Percentiles rank a stretch among this genome's conserved stretches.
Evolutionary conservation across 2,797 vertebrate species (phyloP).

Genomic region (Chaenodraco wilsoni): DNA sequence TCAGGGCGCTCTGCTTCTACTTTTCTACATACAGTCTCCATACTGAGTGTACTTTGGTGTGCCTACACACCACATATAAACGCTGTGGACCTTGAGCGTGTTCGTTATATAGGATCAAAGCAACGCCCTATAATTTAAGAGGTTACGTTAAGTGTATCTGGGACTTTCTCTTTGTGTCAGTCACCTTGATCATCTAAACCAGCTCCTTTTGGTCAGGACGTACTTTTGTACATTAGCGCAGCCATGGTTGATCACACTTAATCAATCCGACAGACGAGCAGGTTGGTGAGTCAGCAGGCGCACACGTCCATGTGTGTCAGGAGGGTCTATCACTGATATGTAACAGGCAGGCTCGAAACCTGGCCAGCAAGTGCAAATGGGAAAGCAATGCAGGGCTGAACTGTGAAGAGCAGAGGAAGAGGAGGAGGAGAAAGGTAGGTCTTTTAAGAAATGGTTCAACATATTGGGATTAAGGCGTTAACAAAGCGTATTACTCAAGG

Average conservation of each 20-base stretch:
- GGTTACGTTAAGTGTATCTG: conserved; percentile 33
- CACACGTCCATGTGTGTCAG: conserved; percentile 42
- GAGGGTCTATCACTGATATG: conserved; percentile 50
- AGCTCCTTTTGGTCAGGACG: conserved; percentile 13
- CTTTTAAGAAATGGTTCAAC: conserved; percentile 25
- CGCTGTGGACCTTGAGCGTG: conserved; percentile 34
- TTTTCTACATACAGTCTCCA: not conserved
- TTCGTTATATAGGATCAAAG: conserved; percentile 19
- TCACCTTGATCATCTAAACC: conserved; percentile 11
- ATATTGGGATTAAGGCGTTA: not conserved
- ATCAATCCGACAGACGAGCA: conserved; percentile 56
- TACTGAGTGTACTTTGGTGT: conserved; percentile 25
- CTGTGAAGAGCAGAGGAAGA: conserved; percentile 11
- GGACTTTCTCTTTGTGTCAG: conserved; percentile 44
- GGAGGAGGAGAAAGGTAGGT: not conserved
- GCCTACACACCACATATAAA: conserved; percentile 9
- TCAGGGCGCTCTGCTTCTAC: not conserved
- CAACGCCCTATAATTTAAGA: conserved; percentile 27
- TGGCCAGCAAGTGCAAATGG: conserved; percentile 40
- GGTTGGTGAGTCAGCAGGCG: conserved; percentile 60
- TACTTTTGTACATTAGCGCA: conserved; percentile 41
- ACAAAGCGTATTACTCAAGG: not conserved
- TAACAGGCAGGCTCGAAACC: conserved; percentile 58
- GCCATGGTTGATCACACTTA: conserved; percentile 41
- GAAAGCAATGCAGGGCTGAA: conserved; percentile 46